Evolutionary conservation across 2,888 invertebrate genomes (phyloP).

Genomic region (Argyra leucocephala): DNA sequence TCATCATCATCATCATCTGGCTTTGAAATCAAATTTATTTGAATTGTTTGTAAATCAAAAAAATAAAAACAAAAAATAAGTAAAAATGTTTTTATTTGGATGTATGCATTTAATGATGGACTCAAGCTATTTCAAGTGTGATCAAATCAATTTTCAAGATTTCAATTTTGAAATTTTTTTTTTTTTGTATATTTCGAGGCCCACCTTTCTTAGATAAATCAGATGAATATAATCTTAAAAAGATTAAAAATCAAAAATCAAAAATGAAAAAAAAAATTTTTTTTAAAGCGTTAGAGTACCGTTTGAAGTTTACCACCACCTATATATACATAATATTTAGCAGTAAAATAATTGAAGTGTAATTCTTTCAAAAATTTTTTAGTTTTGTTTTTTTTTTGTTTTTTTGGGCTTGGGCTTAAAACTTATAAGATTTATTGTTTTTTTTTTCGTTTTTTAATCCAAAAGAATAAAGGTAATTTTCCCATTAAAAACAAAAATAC

Average conservation of each 20-base stretch:
- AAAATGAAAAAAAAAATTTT: not conserved
- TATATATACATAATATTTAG: not conserved
- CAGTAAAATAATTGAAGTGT: conserved; percentile 1
- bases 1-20: not conserved
- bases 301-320: not conserved
- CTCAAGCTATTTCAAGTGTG: not conserved
- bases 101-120: not conserved
- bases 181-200: not conserved
- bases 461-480: not conserved
- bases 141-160: conserved; percentile 3
- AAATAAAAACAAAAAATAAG: no score
- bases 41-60: not conserved
- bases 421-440: not conserved
- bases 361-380: not conserved
- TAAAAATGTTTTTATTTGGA: not conserved
- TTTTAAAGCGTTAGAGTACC: not conserved
- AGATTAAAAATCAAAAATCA: not conserved
- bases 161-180: not conserved
- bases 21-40: not conserved
- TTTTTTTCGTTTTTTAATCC: not conserved
- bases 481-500: conserved; percentile 1
- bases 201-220: no score
- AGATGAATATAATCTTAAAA: not conserved
- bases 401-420: not conserved
- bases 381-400: not conserved